Base-by-base conservation (phyloP, 2,888 invertebrate genomes). In the Acrobasis suavella region DNA sequence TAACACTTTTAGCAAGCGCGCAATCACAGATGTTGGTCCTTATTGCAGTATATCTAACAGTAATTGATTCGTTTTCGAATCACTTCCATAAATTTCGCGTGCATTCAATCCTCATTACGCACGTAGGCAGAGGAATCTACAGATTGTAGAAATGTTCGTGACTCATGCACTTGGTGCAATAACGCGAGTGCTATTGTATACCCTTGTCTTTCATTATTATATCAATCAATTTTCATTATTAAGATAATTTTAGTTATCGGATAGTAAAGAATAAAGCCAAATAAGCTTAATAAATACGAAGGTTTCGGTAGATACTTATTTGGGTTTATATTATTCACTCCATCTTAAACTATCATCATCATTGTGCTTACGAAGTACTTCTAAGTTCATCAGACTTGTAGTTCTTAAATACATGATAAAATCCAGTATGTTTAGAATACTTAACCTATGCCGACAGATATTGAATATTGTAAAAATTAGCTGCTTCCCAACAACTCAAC, bases 101-200 rank as follows among this genome's bases (percentile, higher is more conserved):
- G 67, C 66, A 69, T 66, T 67, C 62, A 64, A 71, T 71, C 67
- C 67, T 66, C 62, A 66, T 70, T 66, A 65, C 58, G 52, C 46
- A 65, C 67, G 73, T 71, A 70, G 70, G 72, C 16, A 58, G 68
- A 50, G 61, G 62, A 65, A 65, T 64, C 59, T 54, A 55, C 50
- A 42, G 60, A 60, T 60, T 60, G 56, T 62, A 60, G 66, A 50
- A 22, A 15, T 15, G 15, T 38, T 38, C n/a, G 22, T 65, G 62
- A 65, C 39, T 60, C 65, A 62, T 32, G 50, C 38, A 46, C 56
- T 42, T n/a, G 16, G 16, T 56, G 39, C 22, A 22, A 17, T 16
- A 9, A 12, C 17, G n/a, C 17, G 10, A 39, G 39, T 16, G 9
- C 37, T n/a, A n/a, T 52, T 32, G 22, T 5, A 46, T 7, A 14